Evolutionary conservation across 2,888 invertebrate genomes (phyloP), one percentile per base, ranked within the genome.

Genomic region (Tridacna crocea): DNA sequence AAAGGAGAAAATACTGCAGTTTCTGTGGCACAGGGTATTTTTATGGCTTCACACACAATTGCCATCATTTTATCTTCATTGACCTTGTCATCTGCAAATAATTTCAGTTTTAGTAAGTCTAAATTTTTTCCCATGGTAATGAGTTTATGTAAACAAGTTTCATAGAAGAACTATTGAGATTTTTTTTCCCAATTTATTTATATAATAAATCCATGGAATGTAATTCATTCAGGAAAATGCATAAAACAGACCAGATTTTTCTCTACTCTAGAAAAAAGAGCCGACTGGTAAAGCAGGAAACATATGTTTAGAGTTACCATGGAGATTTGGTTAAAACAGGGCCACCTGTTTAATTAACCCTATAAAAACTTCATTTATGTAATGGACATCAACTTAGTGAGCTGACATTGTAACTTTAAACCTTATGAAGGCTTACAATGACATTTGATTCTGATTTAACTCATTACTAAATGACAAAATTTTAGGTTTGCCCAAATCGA

Each of bases 301-400:
- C 70, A 70, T 70, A 24, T 70, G 70, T 70, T 70, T 70, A 70
- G 46, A 51, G 70, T 70, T 70, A n/a, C 70, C 70, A 70, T 70
- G 70, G 70, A 15, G 70, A 70, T 47, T 24, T 19, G 36, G 70
- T 46, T 48, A 70, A 70, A 70, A 51, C 26, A 70, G 51, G 70
- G 70, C 70, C 70, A 70, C 70, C 70, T 70, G 70, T 70, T 70
- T 48, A 48, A 70, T 70, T 70, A 70, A 70, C 70, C 66, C 66
- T 36, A 46, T 46, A 63, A 66, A 66, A 66, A 27, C 66, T 66
- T 66, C 66, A 66, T 66, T 66, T 66, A 63, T n/a, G 61, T 24
- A 13, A 61, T 55, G 55, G 55, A 15, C 55, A 36, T 36, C 36
- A 4, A 55, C 55, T 55, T 55, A 15, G 19, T 55, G 11, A 55